phyloP scores from a whole-genome alignment of 2,888 invertebrate genomes.

The Pyrochroa serraticornis region DNA sequence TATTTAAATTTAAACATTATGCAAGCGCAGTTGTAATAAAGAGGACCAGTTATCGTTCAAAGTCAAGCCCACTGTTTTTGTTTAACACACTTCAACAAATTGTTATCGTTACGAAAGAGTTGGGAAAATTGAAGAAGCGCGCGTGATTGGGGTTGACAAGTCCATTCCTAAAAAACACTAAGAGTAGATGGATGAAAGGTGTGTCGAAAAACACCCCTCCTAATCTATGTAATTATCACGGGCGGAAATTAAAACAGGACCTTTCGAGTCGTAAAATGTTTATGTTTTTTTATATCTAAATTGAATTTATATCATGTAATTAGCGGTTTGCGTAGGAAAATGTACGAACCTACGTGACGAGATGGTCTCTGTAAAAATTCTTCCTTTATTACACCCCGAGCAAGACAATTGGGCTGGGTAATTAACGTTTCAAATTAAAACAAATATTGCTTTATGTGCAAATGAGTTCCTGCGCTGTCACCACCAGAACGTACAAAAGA shows the following conservation, averaged over 20 bases:
- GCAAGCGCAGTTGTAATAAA: constrained; percentile 16
- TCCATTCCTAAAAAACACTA: constrained; percentile 2
- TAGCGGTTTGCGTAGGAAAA: neutral
- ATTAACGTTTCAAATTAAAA: constrained; percentile 34
- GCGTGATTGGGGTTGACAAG: neutral
- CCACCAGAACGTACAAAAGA: no score
- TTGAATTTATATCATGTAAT: constrained; percentile 19
- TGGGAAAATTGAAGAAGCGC: neutral
- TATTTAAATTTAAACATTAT: constrained; percentile 25
- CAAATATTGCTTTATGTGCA: no score
- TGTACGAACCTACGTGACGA: no score
- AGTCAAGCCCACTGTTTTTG: neutral
- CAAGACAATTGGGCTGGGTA: constrained; percentile 36
- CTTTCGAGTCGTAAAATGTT: constrained; percentile 11
- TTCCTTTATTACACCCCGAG: no score
- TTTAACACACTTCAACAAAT: constrained; percentile 1
- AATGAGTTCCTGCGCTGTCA: no score
- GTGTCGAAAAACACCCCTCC: constrained; percentile 2
- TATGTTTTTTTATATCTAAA: constrained; percentile 18
- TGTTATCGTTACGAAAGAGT: neutral
- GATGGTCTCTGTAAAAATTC: no score
- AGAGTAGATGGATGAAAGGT: constrained; percentile 1
- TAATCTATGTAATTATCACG: constrained; percentile 18
- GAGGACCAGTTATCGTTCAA: neutral
- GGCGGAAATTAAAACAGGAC: constrained; percentile 17